Evolutionary conservation across 2,113 vertebrate species (phyloP).

Genomic region (Callipepla squamata): DNA sequence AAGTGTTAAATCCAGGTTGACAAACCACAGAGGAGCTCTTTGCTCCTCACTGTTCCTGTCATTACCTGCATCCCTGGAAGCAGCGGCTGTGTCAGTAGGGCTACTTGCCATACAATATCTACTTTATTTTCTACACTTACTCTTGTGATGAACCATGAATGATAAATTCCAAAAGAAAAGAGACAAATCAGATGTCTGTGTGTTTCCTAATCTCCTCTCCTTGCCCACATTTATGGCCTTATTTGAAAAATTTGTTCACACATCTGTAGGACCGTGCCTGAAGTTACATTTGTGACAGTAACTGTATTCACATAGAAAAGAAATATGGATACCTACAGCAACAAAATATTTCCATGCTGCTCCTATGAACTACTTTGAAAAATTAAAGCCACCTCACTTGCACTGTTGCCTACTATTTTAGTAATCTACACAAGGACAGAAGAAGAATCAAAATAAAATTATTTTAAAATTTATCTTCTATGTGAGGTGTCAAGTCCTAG

Average conservation of each 20-base stretch:
- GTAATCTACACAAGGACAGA: neutral
- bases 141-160: neutral
- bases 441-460: conserved; percentile 19
- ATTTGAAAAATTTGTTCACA: neutral
- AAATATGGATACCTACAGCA: neutral
- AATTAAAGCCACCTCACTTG: neutral
- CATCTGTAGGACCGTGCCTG: neutral
- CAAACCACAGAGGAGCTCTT: neutral
- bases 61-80: neutral
- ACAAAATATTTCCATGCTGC: neutral
- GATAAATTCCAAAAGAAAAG: neutral
- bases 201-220: neutral
- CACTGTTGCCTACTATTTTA: too few species aligned
- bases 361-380: conserved; percentile 6
- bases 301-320: neutral
- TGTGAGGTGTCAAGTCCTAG: conserved; percentile 29
- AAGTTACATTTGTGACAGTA: neutral
- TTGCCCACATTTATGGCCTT: neutral
- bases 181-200: neutral
- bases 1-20: neutral
- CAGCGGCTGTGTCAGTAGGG: neutral
- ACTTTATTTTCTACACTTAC: neutral
- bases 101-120: neutral
- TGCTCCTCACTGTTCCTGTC: neutral
- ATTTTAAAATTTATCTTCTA: neutral